These are phyloP conservation scores for Pegoplata infirma DNA, from an alignment of 2,888 invertebrate species.

Conservation along the genomic window DNA sequence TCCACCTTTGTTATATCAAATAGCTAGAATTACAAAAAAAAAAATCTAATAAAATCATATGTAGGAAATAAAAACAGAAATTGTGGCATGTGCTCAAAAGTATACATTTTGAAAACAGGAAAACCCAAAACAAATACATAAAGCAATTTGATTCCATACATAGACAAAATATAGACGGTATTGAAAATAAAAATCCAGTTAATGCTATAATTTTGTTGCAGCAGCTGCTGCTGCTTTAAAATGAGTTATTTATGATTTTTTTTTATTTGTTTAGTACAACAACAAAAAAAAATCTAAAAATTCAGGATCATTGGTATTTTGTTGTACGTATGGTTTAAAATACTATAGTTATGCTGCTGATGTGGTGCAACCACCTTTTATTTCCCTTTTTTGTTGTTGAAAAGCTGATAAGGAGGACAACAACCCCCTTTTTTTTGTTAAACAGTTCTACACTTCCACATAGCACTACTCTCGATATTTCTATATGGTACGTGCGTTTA, in stretches of 20 bases:
- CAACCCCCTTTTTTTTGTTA: slow-evolving; percentile 52
- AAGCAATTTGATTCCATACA: neutral
- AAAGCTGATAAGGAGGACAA: slow-evolving; percentile 43
- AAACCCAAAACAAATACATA: slow-evolving; percentile 38
- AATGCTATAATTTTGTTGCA: slow-evolving; percentile 44
- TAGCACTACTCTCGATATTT: too few species aligned
- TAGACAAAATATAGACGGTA: slow-evolving; percentile 21
- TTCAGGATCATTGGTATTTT: slow-evolving; percentile 58
- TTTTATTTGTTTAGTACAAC: neutral
- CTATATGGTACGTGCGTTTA: neutral
- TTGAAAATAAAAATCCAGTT: slow-evolving; percentile 35
- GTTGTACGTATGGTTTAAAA: slow-evolving; percentile 18
- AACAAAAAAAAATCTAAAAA: too few species aligned
- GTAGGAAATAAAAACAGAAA: slow-evolving; percentile 36
- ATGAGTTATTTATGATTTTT: slow-evolving; percentile 61
- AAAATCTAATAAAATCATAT: slow-evolving; percentile 53
- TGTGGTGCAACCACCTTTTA: slow-evolving; percentile 45
- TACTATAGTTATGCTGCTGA: slow-evolving; percentile 53
- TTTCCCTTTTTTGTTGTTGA: neutral
- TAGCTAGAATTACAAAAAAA: neutral
- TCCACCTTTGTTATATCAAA: slow-evolving; percentile 4
- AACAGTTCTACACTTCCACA: neutral
- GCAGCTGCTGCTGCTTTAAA: slow-evolving; percentile 59
- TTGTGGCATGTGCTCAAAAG: slow-evolving; percentile 60
- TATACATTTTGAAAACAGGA: slow-evolving; percentile 1